A percentile compares a stretch with the other conserved stretches of the same genome.
Evolutionary conservation across 2,888 invertebrate species (phyloP).

Genomic region (Andrena bicolor): DNA sequence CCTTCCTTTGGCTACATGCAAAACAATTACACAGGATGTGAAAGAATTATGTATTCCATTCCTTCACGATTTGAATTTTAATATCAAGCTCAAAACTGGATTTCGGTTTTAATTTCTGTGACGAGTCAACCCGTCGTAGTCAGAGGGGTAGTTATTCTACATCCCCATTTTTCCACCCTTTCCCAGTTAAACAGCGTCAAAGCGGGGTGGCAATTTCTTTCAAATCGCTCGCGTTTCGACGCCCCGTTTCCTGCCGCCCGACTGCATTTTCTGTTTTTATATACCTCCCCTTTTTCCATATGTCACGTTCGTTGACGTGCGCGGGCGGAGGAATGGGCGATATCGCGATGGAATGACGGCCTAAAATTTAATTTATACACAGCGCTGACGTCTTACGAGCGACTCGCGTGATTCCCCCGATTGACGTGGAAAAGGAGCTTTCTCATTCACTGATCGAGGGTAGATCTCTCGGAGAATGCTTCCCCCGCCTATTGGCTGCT

Average conservation of each 20-base stretch:
- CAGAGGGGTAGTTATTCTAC: not conserved
- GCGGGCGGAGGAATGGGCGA: not conserved
- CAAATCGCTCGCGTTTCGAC: not conserved
- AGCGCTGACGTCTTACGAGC: conserved; percentile 9
- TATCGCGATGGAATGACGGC: not conserved
- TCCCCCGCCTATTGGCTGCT: too few relatives aligned
- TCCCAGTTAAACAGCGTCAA: not conserved
- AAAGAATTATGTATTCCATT: too few relatives aligned
- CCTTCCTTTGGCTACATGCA: too few relatives aligned
- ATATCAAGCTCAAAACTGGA: too few relatives aligned
- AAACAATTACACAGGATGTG: too few relatives aligned
- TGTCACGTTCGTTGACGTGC: conserved; percentile 9
- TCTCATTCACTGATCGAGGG: not conserved
- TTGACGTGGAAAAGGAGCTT: not conserved
- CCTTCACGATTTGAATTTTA: too few relatives aligned
- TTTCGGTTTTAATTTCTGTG: not conserved
- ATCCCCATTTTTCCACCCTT: not conserved
- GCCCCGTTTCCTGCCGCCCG: not conserved
- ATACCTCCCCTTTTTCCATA: not conserved
- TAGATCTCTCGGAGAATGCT: conserved; percentile 1
- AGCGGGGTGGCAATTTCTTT: not conserved
- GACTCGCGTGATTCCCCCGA: conserved; percentile 22
- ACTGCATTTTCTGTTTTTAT: conserved; percentile 17
- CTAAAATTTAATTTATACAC: conserved; percentile 2
- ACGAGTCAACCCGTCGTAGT: not conserved